Conservation (phyloP, 2,888 invertebrate genomes). For the Trachelus stipa region DNA sequence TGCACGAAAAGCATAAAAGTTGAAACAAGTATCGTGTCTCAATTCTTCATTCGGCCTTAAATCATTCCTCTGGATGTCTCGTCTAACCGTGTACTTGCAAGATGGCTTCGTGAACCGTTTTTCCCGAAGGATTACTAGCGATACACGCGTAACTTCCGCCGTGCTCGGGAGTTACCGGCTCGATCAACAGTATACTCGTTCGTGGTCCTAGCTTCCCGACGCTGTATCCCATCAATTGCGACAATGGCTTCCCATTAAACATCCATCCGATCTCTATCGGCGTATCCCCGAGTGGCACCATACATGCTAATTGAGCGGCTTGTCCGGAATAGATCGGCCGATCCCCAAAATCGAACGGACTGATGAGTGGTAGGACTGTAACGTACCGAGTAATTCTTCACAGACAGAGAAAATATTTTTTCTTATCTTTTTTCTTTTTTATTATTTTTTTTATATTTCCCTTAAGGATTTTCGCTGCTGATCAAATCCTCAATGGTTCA, state of each 20-base stretch:
- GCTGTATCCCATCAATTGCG: conserved; percentile 59
- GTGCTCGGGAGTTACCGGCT: conserved; percentile 66
- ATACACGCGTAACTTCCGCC: conserved; percentile 73
- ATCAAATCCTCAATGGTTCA: not conserved
- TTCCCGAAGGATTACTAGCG: conserved; percentile 72
- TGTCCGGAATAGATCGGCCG: conserved; percentile 82
- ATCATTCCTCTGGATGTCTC: conserved; percentile 31
- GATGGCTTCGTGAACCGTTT: conserved; percentile 68
- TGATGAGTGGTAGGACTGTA: conserved; percentile 85
- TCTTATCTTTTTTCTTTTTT: not conserved
- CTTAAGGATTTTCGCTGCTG: conserved; percentile 1
- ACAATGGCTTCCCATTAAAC: conserved; percentile 67
- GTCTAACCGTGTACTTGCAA: conserved; percentile 73
- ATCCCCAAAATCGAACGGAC: conserved; percentile 83
- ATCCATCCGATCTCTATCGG: conserved; percentile 71
- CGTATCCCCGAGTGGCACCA: conserved; percentile 73
- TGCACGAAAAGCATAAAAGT: too few species aligned
- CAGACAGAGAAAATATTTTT: conserved; percentile 7
- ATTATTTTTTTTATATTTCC: too few species aligned
- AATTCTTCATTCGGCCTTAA: too few species aligned
- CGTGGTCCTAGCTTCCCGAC: conserved; percentile 60
- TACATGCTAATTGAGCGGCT: conserved; percentile 80
- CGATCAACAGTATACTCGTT: conserved; percentile 66
- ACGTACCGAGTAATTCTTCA: conserved; percentile 41
- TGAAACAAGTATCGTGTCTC: too few species aligned